These are phyloP conservation scores for Mylabris sibirica DNA, from an alignment of 2,888 invertebrate species.

Conservation along the genomic window DNA sequence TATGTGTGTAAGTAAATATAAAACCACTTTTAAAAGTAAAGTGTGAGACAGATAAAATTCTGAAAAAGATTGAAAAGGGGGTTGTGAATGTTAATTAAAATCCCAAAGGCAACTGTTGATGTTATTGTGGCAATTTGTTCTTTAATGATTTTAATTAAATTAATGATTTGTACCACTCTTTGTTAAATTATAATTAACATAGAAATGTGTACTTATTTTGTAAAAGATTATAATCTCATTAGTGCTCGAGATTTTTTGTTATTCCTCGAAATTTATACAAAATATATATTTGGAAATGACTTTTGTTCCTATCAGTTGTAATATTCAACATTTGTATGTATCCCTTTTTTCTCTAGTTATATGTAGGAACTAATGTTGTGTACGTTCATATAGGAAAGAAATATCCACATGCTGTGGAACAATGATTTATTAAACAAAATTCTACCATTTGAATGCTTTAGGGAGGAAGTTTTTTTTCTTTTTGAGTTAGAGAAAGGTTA, in stretches of 20 bases:
- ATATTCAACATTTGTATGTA: background rate
- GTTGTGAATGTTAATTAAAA: slow-evolving; percentile 3
- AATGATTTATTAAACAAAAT: background rate
- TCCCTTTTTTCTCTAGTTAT: background rate
- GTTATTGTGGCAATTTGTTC: background rate
- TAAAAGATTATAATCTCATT: background rate
- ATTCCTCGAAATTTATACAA: background rate
- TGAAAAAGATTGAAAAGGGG: background rate
- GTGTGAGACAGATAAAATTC: background rate
- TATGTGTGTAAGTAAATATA: background rate
- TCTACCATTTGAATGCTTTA: background rate
- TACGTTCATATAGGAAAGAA: background rate
- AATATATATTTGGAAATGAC: background rate
- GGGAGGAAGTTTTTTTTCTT: background rate
- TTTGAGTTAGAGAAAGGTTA: background rate
- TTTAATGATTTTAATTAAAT: background rate
- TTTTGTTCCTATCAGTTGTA: background rate
- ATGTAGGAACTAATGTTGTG: background rate
- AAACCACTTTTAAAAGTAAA: background rate
- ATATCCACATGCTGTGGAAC: background rate
- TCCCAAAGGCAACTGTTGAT: slow-evolving; percentile 1
- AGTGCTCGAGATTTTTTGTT: background rate
- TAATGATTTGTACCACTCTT: slow-evolving; percentile 1
- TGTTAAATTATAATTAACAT: background rate
- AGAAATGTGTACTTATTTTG: background rate